Base-by-base conservation (phyloP, 2,888 invertebrate genomes). In the Hirtodrosophila histrioides region DNA sequence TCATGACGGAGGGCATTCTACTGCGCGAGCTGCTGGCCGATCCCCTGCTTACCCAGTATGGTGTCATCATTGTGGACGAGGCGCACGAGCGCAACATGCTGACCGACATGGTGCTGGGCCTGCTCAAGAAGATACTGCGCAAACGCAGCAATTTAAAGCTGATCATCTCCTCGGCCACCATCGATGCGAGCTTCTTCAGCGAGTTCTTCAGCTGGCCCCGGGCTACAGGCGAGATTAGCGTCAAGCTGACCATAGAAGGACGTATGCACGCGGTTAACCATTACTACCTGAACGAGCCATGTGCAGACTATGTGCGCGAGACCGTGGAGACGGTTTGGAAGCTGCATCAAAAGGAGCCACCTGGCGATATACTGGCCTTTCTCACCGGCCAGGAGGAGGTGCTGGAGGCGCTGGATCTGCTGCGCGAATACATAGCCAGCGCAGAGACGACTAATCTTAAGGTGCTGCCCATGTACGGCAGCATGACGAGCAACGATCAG, bases 351-450 rank as follows among this genome's bases (percentile, higher is more conserved):
- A 94, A 94, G 11, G 96, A 97, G 89, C 94, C 95, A 0, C 75
- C 79, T 1, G 99, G 99, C 0, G 99, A 99, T 90, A 93, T 99
- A 53, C 91, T 99, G 6, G 96, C 96, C 0, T 99, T 99, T 91
- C 93, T 98, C 2, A 98, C 98, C 0, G 98, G 98, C 12, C 96
- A 95, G 93, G 98, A 99, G 88, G 99, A 99, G 92, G 98, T 99
- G 3, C 95, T 96, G 61, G 92, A 94, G 61, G 97, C 96, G 0
- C 93, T 95, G 3, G 93, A 94, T 31, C 90, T 94, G 0, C 91
- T 97, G 0, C 93, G 93, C 51, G 94, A 94, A 90, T 82, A 93
- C 90, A 66, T 93, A 91, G 67, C 91, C 91, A 3, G 93, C 93
- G 72, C 93, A 92, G 86, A 92, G 92, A 56, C 92, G 92, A 81